Base-by-base conservation (phyloP, 1,140 invertebrate species). In the Pollicipes pollicipes region DNA sequence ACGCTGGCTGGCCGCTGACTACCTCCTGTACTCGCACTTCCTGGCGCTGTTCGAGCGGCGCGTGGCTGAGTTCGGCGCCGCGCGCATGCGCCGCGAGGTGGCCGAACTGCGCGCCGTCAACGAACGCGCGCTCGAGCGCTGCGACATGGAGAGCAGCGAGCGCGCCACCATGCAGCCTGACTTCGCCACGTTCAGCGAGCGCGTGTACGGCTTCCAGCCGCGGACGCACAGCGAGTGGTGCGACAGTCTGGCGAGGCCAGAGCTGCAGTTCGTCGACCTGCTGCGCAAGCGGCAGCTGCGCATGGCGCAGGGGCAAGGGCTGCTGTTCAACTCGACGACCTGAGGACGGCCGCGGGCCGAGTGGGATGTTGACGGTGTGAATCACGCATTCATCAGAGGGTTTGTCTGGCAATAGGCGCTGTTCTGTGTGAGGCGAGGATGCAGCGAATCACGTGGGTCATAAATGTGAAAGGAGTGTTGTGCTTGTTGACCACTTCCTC, bases 11-110 rank as follows among this genome's bases (percentile, higher is more conserved):
- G 70, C 58, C 21, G 69, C 70, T 10, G 73, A 74, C 32, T 74
- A 71, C 66, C 70, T 69, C 29, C 24, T 74, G 3, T 74, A 74
- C 68, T 30, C 68, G 10, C 67, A 68, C 69, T 74, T 74, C 69
- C 6, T 21, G 32, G 30, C 17, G 21, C 69, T 66, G 69, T 73
- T 74, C 30, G 72, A 73, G 27, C 24, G 58, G 32, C 67, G 70
- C 27, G 73, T 74, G 31, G 66, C 72, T 17, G 63, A 32, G 30
- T 74, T 73, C 69, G 73, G 73, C 45, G 69, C 45, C 37, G 27
- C 69, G 13, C 32, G 72, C 28, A 74, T 74, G 73, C 70, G 37
- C 24, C 26, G 45, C 28, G 73, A 73, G 28, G 68, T 74, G 27
- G 58, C 30, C 10, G 71, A 64, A 35, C 70, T 74, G 26, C 66